Conservation (phyloP, 1,140 invertebrate genomes). For the Ditylenchus dipsaci region DNA sequence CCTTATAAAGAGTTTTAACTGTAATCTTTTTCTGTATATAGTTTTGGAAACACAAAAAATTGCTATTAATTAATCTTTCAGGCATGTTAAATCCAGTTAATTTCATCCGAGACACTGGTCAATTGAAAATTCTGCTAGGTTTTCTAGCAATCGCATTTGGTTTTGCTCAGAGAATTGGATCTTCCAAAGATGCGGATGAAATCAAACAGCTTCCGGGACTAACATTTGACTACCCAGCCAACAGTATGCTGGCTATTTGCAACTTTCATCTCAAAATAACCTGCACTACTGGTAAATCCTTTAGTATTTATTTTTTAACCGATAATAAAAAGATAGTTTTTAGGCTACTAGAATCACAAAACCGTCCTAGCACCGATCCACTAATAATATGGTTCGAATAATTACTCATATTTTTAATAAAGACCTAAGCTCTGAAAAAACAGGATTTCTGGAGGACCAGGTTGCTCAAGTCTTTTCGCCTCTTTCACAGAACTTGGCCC, state of each 20-base stretch:
- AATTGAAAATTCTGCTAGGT: too few species aligned
- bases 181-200: not conserved
- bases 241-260: slow-evolving; percentile 6
- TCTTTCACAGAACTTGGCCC: slow-evolving; percentile 62
- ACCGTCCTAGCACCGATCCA: slow-evolving; percentile 59
- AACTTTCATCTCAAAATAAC: not conserved
- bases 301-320: not conserved
- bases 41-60: too few species aligned
- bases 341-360: slow-evolving; percentile 61
- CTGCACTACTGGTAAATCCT: not conserved
- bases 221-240: not conserved
- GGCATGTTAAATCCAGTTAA: too few species aligned
- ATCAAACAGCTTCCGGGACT: not conserved
- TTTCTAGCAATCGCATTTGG: too few species aligned
- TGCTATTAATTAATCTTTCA: too few species aligned
- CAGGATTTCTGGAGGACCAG: slow-evolving; percentile 64
- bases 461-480: slow-evolving; percentile 62
- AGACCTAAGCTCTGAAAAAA: not conserved
- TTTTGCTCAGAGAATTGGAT: not conserved
- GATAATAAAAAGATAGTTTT: not conserved
- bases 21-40: too few species aligned
- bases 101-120: too few species aligned
- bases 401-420: not conserved
- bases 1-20: too few species aligned
- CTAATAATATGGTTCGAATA: slow-evolving; percentile 60